These are phyloP conservation scores for Lasioglossum malachurum DNA, from an alignment of 2,888 invertebrate species.

Conservation along the genomic window DNA sequence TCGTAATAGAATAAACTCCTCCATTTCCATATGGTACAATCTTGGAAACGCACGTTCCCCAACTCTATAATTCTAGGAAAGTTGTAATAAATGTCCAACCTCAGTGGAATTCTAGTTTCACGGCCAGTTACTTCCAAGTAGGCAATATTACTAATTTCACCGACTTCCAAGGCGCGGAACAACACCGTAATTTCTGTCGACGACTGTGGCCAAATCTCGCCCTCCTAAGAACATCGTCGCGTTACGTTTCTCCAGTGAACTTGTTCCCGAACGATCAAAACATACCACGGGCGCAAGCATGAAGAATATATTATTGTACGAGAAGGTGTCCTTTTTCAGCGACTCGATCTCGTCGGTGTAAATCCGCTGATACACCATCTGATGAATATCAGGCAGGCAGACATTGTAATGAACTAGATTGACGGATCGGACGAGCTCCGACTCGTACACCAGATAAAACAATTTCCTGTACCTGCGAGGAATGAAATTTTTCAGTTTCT, in stretches of 20 bases:
- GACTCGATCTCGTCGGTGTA: constrained; percentile 83
- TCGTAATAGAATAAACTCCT: background rate
- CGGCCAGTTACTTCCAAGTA: constrained; percentile 88
- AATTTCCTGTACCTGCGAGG: constrained; percentile 63
- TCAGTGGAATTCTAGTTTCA: constrained; percentile 86
- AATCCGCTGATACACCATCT: constrained; percentile 84
- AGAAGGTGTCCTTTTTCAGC: constrained; percentile 79
- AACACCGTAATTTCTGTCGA: constrained; percentile 86
- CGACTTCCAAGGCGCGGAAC: constrained; percentile 87
- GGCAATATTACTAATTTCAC: constrained; percentile 85
- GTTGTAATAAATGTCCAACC: constrained; percentile 60
- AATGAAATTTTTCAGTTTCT: background rate
- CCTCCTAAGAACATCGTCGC: constrained; percentile 83
- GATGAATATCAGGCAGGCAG: constrained; percentile 69
- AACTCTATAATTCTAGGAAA: background rate
- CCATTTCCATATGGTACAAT: background rate
- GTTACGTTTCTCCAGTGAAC: background rate
- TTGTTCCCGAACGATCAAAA: background rate
- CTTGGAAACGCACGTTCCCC: background rate
- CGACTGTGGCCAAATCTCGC: constrained; percentile 87
- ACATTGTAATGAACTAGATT: constrained; percentile 73
- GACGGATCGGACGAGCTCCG: constrained; percentile 62
- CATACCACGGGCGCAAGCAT: constrained; percentile 86
- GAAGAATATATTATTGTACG: constrained; percentile 83
- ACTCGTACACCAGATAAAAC: constrained; percentile 64